Evolutionary conservation across 2,797 vertebrate species (phyloP).

Genomic region (Thamnophis elegans): DNA sequence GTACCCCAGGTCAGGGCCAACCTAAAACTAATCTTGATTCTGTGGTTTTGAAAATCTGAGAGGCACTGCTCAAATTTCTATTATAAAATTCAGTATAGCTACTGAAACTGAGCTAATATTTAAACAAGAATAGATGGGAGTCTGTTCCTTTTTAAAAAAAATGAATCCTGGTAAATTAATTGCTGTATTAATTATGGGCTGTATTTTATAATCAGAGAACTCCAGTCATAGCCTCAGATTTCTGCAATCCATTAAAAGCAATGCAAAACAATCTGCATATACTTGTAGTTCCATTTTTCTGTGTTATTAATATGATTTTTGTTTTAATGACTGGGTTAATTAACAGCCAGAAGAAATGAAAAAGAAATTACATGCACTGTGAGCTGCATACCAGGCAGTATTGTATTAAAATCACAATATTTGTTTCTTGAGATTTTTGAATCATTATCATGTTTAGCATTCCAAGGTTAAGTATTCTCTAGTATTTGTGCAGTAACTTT

Average conservation of each 20-base stretch:
- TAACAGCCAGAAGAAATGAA: constrained; percentile 60
- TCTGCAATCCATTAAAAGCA: constrained; percentile 6
- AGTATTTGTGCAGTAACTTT: neutral
- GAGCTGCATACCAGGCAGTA: constrained; percentile 13
- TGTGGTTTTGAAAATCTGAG: neutral
- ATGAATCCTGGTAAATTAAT: constrained; percentile 23
- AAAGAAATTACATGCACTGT: constrained; percentile 44
- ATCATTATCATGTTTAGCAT: neutral
- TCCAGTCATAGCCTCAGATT: neutral
- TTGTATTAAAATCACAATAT: neutral
- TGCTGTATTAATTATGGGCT: constrained; percentile 53
- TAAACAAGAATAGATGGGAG: neutral
- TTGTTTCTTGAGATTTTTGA: constrained; percentile 14
- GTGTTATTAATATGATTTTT: constrained; percentile 41
- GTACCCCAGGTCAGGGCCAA: neutral
- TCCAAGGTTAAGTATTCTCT: neutral
- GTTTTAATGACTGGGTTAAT: constrained; percentile 59
- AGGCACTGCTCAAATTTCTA: neutral
- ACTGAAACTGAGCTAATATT: neutral
- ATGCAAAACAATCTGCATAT: constrained; percentile 5
- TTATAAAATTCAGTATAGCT: neutral
- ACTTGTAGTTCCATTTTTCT: constrained; percentile 44
- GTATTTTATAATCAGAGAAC: constrained; percentile 11
- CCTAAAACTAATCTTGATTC: neutral
- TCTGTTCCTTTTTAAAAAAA: constrained; percentile 40